These are phyloP conservation scores for Tholera decimalis DNA, from an alignment of 2,888 invertebrate species.

Conservation along the genomic window DNA sequence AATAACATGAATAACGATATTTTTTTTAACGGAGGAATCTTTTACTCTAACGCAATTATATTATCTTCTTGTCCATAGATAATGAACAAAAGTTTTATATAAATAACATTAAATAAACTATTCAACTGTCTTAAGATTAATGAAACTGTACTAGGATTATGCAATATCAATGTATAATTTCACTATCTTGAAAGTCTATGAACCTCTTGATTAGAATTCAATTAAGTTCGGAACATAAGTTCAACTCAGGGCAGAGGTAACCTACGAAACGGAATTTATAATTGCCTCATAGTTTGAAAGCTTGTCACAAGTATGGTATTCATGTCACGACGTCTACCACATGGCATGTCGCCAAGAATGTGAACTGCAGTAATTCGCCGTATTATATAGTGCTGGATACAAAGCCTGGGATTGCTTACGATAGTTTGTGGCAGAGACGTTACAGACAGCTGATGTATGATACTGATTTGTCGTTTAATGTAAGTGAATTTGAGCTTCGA, in stretches of 20 bases:
- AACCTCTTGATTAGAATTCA: not conserved
- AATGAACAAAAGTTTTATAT: too few relatives aligned
- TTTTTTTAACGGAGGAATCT: too few relatives aligned
- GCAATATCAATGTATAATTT: not conserved
- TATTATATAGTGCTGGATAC: slow-evolving; percentile 31
- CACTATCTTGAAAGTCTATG: not conserved
- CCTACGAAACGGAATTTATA: slow-evolving; percentile 45
- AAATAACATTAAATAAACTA: too few relatives aligned
- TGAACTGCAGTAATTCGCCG: slow-evolving; percentile 52
- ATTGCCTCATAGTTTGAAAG: slow-evolving; percentile 51
- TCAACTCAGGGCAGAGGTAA: slow-evolving; percentile 14
- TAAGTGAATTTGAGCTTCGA: not conserved
- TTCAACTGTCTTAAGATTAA: too few relatives aligned
- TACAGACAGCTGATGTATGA: slow-evolving; percentile 9
- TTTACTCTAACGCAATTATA: too few relatives aligned
- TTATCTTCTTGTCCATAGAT: too few relatives aligned
- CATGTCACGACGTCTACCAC: slow-evolving; percentile 50
- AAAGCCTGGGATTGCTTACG: slow-evolving; percentile 35
- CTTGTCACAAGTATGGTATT: slow-evolving; percentile 62
- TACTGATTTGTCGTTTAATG: not conserved
- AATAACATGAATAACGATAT: too few relatives aligned
- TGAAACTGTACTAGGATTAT: not conserved
- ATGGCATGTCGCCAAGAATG: slow-evolving; percentile 70
- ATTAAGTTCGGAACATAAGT: slow-evolving; percentile 2
- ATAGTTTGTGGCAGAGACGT: slow-evolving; percentile 20